A percentile compares a stretch with the other conserved stretches of the same genome.
Evolutionary conservation across 1,140 invertebrate species (phyloP).

Genomic region (Paramacrobiotus metropolitanus): DNA sequence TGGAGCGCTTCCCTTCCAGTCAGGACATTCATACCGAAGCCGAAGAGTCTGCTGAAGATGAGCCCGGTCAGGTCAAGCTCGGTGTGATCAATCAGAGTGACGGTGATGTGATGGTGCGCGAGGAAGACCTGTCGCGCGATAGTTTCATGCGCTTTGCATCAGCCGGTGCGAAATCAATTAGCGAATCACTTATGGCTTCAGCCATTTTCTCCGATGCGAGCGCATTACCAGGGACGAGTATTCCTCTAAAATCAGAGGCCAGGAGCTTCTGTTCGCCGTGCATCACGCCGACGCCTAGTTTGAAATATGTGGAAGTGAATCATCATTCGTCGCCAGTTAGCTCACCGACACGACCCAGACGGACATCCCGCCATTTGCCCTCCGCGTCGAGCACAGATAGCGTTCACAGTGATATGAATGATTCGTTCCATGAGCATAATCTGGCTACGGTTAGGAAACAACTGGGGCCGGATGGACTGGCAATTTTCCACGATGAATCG

Average conservation of each 20-base stretch:
- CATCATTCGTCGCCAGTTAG: conserved; percentile 5
- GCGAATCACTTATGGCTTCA: background rate
- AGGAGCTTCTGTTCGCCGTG: no score
- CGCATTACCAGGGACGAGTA: background rate
- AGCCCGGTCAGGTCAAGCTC: no score
- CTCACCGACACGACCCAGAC: conserved; percentile 6
- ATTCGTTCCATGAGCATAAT: conserved; percentile 8
- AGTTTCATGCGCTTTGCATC: no score
- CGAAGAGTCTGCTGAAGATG: no score
- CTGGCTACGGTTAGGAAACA: conserved; percentile 20
- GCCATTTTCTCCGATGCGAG: background rate
- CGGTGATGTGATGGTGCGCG: no score
- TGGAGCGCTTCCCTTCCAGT: background rate
- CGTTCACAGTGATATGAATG: conserved; percentile 10
- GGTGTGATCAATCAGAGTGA: no score
- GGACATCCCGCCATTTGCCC: conserved; percentile 8
- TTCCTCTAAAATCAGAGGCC: background rate
- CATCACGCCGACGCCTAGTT: conserved; percentile 12
- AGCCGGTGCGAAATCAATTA: background rate
- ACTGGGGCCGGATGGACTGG: conserved; percentile 48
- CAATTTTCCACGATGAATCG: conserved; percentile 45
- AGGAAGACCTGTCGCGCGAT: no score
- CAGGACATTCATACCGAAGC: no score
- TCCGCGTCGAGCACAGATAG: conserved; percentile 6
- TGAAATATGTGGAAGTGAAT: conserved; percentile 6